Evolutionary conservation across 2,113 vertebrate genomes (phyloP).

Genomic region (Mixornis gularis): DNA sequence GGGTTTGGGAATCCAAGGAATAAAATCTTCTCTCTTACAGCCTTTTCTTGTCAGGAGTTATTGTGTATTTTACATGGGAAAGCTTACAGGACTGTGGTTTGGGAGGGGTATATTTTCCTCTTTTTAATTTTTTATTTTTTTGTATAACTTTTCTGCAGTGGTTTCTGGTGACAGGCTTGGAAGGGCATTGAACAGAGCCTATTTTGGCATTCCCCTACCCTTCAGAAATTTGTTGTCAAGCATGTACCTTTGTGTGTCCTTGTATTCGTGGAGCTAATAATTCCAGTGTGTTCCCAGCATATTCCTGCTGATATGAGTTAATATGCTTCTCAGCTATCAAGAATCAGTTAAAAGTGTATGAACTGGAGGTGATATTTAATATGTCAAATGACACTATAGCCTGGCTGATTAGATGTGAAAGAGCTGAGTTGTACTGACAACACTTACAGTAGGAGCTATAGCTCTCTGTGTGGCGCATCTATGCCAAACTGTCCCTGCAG

Average conservation of each 20-base stretch:
- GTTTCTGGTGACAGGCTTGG: background rate
- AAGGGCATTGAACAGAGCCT: background rate
- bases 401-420: background rate
- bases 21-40: background rate
- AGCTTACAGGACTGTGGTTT: background rate
- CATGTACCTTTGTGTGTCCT: background rate
- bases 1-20: background rate
- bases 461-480: fast-evolving
- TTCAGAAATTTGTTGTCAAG: background rate
- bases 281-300: background rate
- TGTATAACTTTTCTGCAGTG: background rate
- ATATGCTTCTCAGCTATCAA: background rate
- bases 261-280: background rate
- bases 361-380: background rate
- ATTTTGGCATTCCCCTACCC: background rate
- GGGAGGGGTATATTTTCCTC: background rate
- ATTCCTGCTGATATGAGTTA: background rate
- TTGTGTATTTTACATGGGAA: background rate
- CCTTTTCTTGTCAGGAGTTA: background rate
- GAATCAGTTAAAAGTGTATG: background rate
- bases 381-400: background rate
- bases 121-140: too few species aligned
- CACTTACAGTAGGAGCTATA: background rate
- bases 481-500: background rate
- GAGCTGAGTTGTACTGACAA: background rate